Evolutionary conservation across 2,113 vertebrate species (phyloP).

Genomic region (Triplophysa dalaica): DNA sequence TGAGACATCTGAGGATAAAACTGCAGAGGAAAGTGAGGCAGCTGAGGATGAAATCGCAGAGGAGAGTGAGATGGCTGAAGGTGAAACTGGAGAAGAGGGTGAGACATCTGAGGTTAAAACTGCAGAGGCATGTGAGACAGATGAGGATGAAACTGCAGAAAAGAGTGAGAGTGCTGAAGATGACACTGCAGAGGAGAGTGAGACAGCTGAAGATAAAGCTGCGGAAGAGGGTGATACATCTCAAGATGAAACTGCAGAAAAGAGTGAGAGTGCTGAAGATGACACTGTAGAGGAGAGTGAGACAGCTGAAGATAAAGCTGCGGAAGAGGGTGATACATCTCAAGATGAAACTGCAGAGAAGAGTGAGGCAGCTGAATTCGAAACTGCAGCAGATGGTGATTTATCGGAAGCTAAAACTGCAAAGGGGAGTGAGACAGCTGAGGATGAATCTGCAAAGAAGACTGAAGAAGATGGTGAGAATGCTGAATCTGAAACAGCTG

Average conservation of each 20-base stretch:
- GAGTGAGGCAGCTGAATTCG: conserved; percentile 41
- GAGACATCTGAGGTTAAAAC: conserved; percentile 30
- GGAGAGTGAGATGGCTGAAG: neutral
- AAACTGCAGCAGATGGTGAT: conserved; percentile 47
- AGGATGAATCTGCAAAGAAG: conserved; percentile 30
- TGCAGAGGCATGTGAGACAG: neutral
- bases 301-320: conserved; percentile 6
- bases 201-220: conserved; percentile 4
- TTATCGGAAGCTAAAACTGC: conserved; percentile 38
- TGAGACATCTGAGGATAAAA: neutral
- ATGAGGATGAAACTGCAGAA: conserved; percentile 19
- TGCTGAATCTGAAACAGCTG: neutral
- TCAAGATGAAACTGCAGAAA: conserved; percentile 15
- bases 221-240: conserved; percentile 21
- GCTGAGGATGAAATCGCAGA: conserved; percentile 26
- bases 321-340: conserved; percentile 11
- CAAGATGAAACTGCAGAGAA: conserved; percentile 50
- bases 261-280: conserved; percentile 3
- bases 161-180: neutral
- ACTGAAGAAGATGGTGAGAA: conserved; percentile 21
- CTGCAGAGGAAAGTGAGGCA: conserved; percentile 12
- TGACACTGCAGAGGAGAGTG: conserved; percentile 7
- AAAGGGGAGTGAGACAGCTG: conserved; percentile 40
- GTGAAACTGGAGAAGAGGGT: neutral
- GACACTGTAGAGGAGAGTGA: conserved; percentile 12